phyloP scores from a whole-genome alignment of 2,888 invertebrate genomes.

The Ichneumoninae sp. region DNA sequence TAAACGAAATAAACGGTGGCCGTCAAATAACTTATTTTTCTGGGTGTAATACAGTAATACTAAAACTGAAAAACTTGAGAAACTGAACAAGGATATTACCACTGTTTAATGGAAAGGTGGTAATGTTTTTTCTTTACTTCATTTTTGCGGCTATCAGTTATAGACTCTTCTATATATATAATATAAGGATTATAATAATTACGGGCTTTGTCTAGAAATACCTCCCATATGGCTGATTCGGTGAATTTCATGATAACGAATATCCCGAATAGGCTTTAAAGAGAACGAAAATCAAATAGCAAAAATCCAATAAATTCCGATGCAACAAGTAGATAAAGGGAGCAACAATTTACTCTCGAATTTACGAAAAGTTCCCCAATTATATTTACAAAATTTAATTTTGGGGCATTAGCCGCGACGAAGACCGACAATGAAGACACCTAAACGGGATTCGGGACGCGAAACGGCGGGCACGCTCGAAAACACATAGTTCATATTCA shows the following conservation, averaged over 20 bases:
- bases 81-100: no score
- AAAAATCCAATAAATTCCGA: background rate
- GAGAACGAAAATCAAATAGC: background rate
- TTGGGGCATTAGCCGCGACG: background rate
- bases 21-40: no score
- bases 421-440: background rate
- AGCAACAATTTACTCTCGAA: background rate
- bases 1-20: no score
- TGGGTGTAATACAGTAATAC: no score
- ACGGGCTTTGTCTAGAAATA: no score
- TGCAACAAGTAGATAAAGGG: background rate
- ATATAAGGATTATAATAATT: no score
- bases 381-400: background rate
- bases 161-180: no score
- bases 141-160: no score
- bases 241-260: background rate
- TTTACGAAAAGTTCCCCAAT: background rate
- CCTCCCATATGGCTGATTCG: no score
- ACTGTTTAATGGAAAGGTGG: no score
- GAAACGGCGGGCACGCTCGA: background rate
- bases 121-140: no score
- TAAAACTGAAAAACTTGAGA: no score
- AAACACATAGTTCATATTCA: slow-evolving; percentile 7
- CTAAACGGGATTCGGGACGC: background rate
- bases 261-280: background rate